A percentile compares a stretch with the other conserved stretches of the same genome.
phyloP scores from a whole-genome alignment of 1,140 invertebrate species.

The Drosophila serrata region DNA sequence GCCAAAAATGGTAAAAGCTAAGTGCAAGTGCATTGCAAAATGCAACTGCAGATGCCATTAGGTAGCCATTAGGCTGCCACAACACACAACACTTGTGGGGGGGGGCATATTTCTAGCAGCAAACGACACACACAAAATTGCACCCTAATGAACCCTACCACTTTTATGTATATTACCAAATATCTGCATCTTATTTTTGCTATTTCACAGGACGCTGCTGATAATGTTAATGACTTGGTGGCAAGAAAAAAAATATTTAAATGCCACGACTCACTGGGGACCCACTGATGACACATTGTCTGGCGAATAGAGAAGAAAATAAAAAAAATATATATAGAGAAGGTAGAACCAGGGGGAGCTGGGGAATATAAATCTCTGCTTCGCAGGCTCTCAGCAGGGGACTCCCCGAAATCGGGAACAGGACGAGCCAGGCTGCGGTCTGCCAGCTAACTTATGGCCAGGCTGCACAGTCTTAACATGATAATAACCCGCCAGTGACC shows the following conservation, averaged over 20 bases:
- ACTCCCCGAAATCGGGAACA: conserved; percentile 9
- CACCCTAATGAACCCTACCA: conserved; percentile 59
- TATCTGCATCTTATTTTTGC: conserved; percentile 34
- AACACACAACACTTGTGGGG: conserved; percentile 1
- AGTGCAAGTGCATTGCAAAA: background rate
- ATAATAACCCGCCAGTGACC: conserved; percentile 65
- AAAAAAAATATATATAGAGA: background rate
- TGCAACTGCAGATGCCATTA: conserved; percentile 50
- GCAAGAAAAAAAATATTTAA: conserved; percentile 41
- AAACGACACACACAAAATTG: conserved; percentile 55
- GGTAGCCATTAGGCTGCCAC: conserved; percentile 65
- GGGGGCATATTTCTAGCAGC: conserved; percentile 21
- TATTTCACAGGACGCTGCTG: conserved; percentile 27
- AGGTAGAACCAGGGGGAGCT: background rate
- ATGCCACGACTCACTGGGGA: conserved; percentile 2
- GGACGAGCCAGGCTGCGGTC: conserved; percentile 35
- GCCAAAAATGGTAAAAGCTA: background rate
- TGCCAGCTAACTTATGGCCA: conserved; percentile 66
- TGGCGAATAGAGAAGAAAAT: conserved; percentile 7
- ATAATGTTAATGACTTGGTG: conserved; percentile 72
- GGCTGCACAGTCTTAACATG: conserved; percentile 67
- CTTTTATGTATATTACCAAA: conserved; percentile 25
- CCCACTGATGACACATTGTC: conserved; percentile 62
- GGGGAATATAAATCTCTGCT: conserved; percentile 60
- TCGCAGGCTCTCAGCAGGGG: conserved; percentile 42